Evolutionary conservation across 2,113 vertebrate genomes (phyloP).

Genomic region (Hucho hucho): DNA sequence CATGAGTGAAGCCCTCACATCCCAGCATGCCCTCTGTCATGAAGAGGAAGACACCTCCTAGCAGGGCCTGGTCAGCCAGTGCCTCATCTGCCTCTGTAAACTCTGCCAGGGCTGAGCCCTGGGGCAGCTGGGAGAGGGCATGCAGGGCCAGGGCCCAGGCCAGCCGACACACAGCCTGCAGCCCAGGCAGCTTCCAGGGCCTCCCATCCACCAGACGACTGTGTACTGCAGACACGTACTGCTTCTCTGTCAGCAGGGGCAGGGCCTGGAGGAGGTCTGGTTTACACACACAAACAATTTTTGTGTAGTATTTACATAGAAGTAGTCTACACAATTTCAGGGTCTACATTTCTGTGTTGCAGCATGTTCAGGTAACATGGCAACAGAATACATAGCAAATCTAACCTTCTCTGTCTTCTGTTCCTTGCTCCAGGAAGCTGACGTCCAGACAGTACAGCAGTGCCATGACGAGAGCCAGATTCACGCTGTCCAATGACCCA

Average conservation of each 20-base stretch:
- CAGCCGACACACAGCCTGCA: conserved; percentile 90
- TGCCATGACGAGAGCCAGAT: conserved; percentile 90
- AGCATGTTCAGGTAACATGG: neutral
- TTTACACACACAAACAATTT: neutral
- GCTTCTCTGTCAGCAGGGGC: conserved; percentile 86
- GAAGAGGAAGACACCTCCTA: conserved; percentile 91
- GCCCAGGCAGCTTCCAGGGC: conserved; percentile 89
- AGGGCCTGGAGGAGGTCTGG: conserved; percentile 87
- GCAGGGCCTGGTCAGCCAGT: conserved; percentile 87
- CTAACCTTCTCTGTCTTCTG: conserved; percentile 91
- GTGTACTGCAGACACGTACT: conserved; percentile 91
- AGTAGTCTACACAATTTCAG: neutral
- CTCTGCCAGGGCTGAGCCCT: conserved; percentile 90
- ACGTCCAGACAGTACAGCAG: conserved; percentile 95
- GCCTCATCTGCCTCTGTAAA: conserved; percentile 96
- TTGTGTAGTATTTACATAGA: neutral
- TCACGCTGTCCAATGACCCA: conserved; percentile 88
- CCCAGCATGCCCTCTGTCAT: conserved; percentile 88
- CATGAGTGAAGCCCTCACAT: conserved; percentile 86
- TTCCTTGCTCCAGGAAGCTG: conserved; percentile 89
- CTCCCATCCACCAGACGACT: conserved; percentile 85
- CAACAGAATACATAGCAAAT: neutral
- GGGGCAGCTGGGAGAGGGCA: conserved; percentile 90
- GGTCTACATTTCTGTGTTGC: neutral
- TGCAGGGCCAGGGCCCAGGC: conserved; percentile 90